These are phyloP conservation scores for Melanotaenia nigrans DNA, from an alignment of 2,797 vertebrate genomes.

Conservation along the genomic window DNA sequence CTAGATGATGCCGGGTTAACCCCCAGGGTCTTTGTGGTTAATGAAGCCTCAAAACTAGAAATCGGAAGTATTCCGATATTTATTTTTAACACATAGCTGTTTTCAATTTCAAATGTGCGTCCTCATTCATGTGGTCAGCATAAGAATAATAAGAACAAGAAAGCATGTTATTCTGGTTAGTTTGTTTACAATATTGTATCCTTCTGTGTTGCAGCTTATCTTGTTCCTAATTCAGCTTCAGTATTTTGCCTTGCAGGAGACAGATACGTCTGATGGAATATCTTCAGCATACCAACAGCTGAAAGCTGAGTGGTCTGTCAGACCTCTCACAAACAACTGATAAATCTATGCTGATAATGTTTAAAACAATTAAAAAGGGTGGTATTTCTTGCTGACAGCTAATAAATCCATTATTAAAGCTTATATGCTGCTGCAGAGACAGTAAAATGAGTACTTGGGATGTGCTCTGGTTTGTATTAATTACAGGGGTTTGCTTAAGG, in stretches of 20 bases:
- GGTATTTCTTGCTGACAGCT: not conserved
- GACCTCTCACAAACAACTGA: conserved; percentile 19
- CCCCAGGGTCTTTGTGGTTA: conserved; percentile 15
- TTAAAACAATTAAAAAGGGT: not conserved
- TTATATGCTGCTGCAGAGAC: not conserved
- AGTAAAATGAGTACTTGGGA: not conserved
- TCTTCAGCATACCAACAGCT: conserved; percentile 28
- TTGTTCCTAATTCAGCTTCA: conserved; percentile 61
- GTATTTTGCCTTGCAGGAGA: conserved; percentile 54
- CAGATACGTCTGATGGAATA: conserved; percentile 29
- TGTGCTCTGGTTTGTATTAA: conserved; percentile 2
- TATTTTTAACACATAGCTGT: not conserved
- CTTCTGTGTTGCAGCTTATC: conserved; percentile 26
- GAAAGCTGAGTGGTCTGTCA: conserved; percentile 1
- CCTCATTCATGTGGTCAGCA: not conserved
- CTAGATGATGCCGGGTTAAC: conserved; percentile 43
- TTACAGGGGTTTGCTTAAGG: conserved; percentile 10
- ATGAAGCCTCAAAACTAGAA: conserved; percentile 14
- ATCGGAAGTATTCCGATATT: conserved; percentile 7
- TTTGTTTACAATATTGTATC: conserved; percentile 3
- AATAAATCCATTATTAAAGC: not conserved
- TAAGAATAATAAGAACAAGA: no score
- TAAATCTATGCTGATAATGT: conserved; percentile 4
- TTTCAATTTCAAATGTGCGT: not conserved
- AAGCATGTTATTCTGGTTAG: not conserved